Evolutionary conservation across 1,140 invertebrate species (phyloP), one percentile per base, ranked within the genome.

Genomic region (Drosophila gunungcola): DNA sequence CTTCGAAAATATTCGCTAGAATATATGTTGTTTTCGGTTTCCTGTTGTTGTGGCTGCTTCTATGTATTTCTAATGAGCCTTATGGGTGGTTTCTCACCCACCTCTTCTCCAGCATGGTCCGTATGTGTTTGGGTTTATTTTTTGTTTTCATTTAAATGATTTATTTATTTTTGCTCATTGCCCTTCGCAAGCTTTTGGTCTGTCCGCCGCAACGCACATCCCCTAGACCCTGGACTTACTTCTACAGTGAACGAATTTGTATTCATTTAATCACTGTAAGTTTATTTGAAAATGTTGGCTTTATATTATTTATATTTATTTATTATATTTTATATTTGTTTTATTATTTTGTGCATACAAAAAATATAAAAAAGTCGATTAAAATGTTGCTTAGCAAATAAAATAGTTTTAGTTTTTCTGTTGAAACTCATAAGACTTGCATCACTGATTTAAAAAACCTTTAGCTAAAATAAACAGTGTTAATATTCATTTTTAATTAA

Each of bases 161-260:
- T 86, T 86, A 86, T 86, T 86, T 88, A 86, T 86, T 86, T 75
- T 86, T 85, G 82, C 78, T 78, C 82, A 85, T 85, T 84, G 80
- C 80, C 80, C 72, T 80, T 65, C 62, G 77, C 69, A 74, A 86
- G 62, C 70, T 64, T 54, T 70, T 34, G 52, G 64, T 32, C 11
- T 45, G 27, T 32, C 12, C 42, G 27, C 13, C 60, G 34, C 60
- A 34, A 51, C 29, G 36, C 65, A 67, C 61, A 34, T 63, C 25
- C 25, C 45, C 32, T 39, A 53, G 9, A 57, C 10, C 34, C 29
- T 32, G 36, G 49, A 51, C 36, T 51, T 32, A 51, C 9, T 36
- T 10, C 10, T 51, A 51, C 53, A 63, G 27, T 11, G 38, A 34
- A 3, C 29, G 12, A 42, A 57, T 32, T 39, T 54, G 29, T 7